phyloP scores from a whole-genome alignment of 2,113 vertebrate genomes.

The Poeciliopsis occidentalis region DNA sequence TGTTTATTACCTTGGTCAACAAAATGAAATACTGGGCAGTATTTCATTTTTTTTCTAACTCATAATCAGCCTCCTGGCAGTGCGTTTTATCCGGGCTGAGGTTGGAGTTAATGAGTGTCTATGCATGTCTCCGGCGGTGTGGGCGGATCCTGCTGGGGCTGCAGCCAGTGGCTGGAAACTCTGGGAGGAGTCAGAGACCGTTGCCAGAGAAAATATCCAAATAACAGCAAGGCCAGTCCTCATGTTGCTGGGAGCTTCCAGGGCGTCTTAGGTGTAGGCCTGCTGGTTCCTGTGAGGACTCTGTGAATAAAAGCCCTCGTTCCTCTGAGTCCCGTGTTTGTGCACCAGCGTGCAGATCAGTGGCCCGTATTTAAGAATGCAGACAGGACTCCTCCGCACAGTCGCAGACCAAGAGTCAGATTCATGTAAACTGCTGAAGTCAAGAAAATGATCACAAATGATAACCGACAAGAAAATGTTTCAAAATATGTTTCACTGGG shows the following conservation, averaged over 20 bases:
- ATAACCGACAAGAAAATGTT: no score
- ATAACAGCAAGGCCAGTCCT: constrained; percentile 11
- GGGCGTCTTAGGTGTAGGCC: background rate
- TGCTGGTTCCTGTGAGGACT: background rate
- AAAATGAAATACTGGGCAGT: no score
- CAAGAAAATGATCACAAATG: background rate
- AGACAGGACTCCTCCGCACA: no score
- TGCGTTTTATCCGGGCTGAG: background rate
- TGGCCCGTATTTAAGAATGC: no score
- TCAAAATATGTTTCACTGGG: no score
- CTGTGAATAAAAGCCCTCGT: background rate
- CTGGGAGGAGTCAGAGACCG: constrained; percentile 50
- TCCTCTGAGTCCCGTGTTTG: background rate
- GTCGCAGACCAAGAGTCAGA: no score
- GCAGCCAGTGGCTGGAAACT: constrained; percentile 43
- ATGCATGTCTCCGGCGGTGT: constrained; percentile 4
- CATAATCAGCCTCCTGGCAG: background rate
- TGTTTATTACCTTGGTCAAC: background rate
- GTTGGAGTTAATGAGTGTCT: constrained; percentile 1
- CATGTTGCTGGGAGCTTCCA: constrained; percentile 1
- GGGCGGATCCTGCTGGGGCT: constrained; percentile 29
- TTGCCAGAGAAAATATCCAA: constrained; percentile 60
- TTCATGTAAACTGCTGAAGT: no score
- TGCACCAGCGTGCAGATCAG: background rate
- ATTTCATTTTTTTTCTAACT: background rate